Evolutionary conservation across 2,113 vertebrate species (phyloP).

Genomic region (Bubo bubo): DNA sequence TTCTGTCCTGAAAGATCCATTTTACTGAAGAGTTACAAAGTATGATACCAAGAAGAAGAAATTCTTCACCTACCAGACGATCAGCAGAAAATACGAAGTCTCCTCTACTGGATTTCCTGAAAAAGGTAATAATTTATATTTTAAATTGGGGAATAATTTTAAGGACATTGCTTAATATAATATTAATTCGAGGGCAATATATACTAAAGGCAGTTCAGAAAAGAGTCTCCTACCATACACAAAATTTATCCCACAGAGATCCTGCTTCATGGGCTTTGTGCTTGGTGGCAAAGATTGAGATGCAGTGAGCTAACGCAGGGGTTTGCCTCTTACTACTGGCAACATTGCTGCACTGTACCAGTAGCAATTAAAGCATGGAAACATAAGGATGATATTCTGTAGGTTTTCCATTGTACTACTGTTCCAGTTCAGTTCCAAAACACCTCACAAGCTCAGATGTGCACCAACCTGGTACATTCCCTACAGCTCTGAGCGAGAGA

Average conservation of each 20-base stretch:
- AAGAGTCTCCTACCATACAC: neutral
- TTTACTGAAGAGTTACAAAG: neutral
- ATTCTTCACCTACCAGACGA: slow-evolving; percentile 86
- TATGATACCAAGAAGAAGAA: slow-evolving; percentile 25
- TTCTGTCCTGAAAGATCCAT: neutral
- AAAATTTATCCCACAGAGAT: neutral
- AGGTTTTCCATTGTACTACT: neutral
- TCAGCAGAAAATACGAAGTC: slow-evolving; percentile 98
- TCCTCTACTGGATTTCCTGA: slow-evolving; percentile 93
- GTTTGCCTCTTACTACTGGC: neutral
- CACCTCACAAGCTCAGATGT: neutral
- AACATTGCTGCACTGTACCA: neutral
- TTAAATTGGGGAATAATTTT: neutral
- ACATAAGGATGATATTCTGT: neutral
- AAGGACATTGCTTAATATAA: neutral
- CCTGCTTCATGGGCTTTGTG: neutral
- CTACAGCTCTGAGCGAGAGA: neutral
- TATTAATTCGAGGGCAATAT: neutral
- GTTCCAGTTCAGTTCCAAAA: neutral
- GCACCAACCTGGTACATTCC: too few relatives aligned
- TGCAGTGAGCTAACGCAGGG: neutral
- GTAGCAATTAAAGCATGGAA: neutral
- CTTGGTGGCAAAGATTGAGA: neutral
- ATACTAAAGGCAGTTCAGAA: neutral
- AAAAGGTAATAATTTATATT: slow-evolving; percentile 30